Evolutionary conservation across 2,113 vertebrate species (phyloP), one percentile per base, ranked within the genome.

Genomic region (Ceyx melanurus): DNA sequence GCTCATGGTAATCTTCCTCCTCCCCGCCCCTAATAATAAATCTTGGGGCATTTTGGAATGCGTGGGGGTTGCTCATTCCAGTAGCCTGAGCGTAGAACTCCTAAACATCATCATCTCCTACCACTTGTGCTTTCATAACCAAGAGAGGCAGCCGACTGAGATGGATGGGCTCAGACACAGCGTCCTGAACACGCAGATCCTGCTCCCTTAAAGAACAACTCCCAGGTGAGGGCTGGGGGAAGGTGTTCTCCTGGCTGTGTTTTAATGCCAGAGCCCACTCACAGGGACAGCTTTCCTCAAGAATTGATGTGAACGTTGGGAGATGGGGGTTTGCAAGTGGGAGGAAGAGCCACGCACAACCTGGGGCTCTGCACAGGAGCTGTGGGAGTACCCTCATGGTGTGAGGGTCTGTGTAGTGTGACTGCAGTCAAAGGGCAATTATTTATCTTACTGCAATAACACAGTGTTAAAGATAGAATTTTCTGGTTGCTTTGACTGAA

Each of bases 11-110:
- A 88, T 89, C 75, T 90, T 91, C 93, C 46, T 93, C 79, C 82
- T 76, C 68, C 85, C 90, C 82, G 5, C 68, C 88, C 58, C 88
- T 95, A 81, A 93, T 92, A 90, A 95, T 95, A 93, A 95, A 96
- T 94, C 95, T 95, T 66, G 56, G 90, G 87, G 88, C 88, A 78
- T 90, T 96, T 97, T 95, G 86, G 94, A 95, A 94, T 75, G 90
- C 4, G 1, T 54, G 75, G 64, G 71, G 77, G 70, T 87, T 89
- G 85, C 65, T 91, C 31, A 10, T 93, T 92, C 75, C 77, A 86
- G 93, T 75, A 92, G 72, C 61, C 71, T 89, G 72, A 89, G 87
- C 65, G 53, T 82, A 37, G 75, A 89, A 82, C 58, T 90, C 29
- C 60, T 64, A 70, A 82, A 79, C 68, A 61, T 73, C 72, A 58